Base-by-base conservation (phyloP, 2,113 vertebrate species). In the Haplotaxodon microlepis region DNA sequence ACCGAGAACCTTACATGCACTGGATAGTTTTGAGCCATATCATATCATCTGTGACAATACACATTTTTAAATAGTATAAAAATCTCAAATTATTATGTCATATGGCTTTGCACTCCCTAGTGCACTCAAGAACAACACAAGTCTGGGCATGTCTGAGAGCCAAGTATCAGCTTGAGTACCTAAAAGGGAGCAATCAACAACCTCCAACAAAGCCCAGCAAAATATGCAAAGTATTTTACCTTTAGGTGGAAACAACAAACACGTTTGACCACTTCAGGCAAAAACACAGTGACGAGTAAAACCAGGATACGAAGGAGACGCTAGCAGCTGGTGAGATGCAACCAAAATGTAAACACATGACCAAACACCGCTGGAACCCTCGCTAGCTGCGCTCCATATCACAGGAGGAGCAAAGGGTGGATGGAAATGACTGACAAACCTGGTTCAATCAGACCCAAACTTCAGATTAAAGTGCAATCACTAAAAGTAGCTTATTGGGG, bases 151-250 rank as follows among this genome's bases (percentile, higher is more conserved):
- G 34, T 69, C 7, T 69, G 7, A 69, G 11, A 69, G 63, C 63
- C 19, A 38, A 38, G 63, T 40, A 38, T 2, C 7, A 0, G 63
- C 63, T 21, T 69, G 34, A 69, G 63, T 0, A 69, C 19, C 34
- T 66, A 66, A n/a, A 38, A 0, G 0, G 34, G 0, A 66, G 61
- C 7, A 2, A 38, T 21, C 63, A 69, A 40, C 63, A 38, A 0
- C 34, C 34, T 69, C 63, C 11, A 69, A 38, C 63, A 69, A 69
- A 69, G 34, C 63, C 7, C 34, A 21, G 34, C 1, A 63, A 36
- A 63, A 13, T n/a, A 66, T 66, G 34, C 61, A 13, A 38, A 69
- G 4, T 38, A 13, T 69, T 69, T 38, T 0, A 69, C 10, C 19
- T 69, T 69, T 69, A 21, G 19, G 61, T 38, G 61, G 10, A 38